These are phyloP conservation scores for Murina feae DNA, from an alignment of 2,113 vertebrate genomes.

Conservation along the genomic window DNA sequence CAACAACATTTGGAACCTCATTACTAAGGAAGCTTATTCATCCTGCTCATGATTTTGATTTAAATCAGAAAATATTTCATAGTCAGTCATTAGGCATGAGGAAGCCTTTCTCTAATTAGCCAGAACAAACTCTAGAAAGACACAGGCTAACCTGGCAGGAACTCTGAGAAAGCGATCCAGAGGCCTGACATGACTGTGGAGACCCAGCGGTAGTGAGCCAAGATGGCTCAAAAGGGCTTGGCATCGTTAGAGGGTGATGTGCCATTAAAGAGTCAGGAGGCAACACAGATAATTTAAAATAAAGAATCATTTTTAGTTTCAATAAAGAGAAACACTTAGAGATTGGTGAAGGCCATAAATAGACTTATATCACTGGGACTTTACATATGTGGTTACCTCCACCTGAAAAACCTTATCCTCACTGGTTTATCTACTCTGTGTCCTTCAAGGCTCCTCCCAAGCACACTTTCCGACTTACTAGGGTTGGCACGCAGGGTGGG, in stretches of 20 bases:
- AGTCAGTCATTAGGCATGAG: background rate
- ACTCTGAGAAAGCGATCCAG: conserved; percentile 26
- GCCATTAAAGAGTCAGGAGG: background rate
- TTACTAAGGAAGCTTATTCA: conserved; percentile 12
- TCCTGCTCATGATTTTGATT: background rate
- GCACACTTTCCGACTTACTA: background rate
- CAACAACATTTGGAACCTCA: background rate
- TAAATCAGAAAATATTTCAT: conserved; percentile 44
- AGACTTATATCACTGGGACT: background rate
- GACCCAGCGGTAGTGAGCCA: conserved; percentile 23
- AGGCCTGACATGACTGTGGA: conserved; percentile 13
- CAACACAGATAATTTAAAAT: background rate
- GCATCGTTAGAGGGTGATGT: conserved; percentile 22
- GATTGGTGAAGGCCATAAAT: background rate
- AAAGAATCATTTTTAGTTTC: background rate
- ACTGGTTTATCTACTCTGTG: background rate
- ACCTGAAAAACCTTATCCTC: background rate
- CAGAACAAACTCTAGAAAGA: conserved; percentile 57
- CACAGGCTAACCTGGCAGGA: conserved; percentile 45
- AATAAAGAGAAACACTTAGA: background rate
- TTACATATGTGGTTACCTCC: background rate
- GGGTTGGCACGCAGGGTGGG: background rate
- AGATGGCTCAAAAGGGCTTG: background rate
- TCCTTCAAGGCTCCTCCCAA: conserved; percentile 23
- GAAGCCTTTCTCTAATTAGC: conserved; percentile 60